A percentile compares a stretch with the other conserved stretches of the same genome.
These are phyloP conservation scores for Synergus umbraculus DNA, from an alignment of 2,888 invertebrate species.

Conservation along the genomic window DNA sequence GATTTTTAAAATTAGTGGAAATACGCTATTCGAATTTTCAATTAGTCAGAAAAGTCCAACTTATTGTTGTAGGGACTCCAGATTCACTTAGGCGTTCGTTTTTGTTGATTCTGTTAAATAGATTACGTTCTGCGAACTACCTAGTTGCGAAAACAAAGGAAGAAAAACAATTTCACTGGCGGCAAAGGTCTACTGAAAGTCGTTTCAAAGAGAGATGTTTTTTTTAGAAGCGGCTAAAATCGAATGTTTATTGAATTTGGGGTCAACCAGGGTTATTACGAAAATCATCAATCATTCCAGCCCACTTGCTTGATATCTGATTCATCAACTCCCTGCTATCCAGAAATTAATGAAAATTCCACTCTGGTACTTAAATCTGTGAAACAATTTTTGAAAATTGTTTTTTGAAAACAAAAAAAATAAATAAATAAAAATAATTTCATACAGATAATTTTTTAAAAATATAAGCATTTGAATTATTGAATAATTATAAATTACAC, in stretches of 20 bases:
- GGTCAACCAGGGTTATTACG: not conserved
- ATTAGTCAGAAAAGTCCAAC: slow-evolving; percentile 21
- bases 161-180: slow-evolving; percentile 19
- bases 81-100: not conserved
- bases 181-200: not conserved
- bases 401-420: not conserved
- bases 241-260: not conserved
- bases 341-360: not conserved
- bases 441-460: too few relatives aligned
- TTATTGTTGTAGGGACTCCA: slow-evolving; percentile 11
- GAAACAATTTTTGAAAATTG: not conserved
- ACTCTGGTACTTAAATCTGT: not conserved
- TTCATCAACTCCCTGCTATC: not conserved
- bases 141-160: slow-evolving; percentile 32
- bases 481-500: not conserved
- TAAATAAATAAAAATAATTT: not conserved
- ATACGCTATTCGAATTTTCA: slow-evolving; percentile 6
- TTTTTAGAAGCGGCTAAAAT: slow-evolving; percentile 9
- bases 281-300: not conserved
- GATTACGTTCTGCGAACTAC: slow-evolving; percentile 17
- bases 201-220: slow-evolving; percentile 12
- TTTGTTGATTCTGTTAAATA: slow-evolving; percentile 34
- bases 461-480: not conserved
- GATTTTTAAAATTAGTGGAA: not conserved
- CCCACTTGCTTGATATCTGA: not conserved